Conservation (phyloP, 1,140 invertebrate species). For the Trichonephila inaurata region DNA sequence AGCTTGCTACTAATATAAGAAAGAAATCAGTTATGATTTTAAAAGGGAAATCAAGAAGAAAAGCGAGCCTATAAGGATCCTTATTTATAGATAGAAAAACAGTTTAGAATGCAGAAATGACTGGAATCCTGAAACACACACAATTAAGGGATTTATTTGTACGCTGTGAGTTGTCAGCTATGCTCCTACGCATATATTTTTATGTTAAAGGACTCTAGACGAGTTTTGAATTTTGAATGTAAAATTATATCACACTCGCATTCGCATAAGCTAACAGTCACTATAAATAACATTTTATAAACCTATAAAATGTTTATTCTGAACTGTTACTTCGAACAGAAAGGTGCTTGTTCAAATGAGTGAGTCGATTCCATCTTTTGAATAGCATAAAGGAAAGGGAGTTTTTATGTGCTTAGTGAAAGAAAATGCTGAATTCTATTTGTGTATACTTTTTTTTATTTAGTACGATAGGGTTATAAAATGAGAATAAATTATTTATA, state of each 20-base stretch:
- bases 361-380: conserved; percentile 1
- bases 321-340: conserved; percentile 1
- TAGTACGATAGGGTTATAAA: conserved; percentile 50
- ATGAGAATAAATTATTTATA: conserved; percentile 54
- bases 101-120: not conserved
- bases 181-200: not conserved
- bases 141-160: not conserved
- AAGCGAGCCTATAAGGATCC: not conserved
- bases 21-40: no score
- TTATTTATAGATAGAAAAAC: not conserved
- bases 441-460: conserved; percentile 24
- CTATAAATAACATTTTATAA: conserved; percentile 54
- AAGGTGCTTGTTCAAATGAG: not conserved
- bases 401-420: conserved; percentile 29
- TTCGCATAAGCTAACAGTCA: not conserved
- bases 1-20: no score
- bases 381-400: conserved; percentile 26
- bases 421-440: conserved; percentile 39
- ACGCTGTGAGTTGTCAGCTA: not conserved
- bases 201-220: not conserved
- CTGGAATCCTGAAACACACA: not conserved
- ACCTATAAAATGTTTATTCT: conserved; percentile 46
- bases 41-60: not conserved
- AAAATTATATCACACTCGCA: conserved; percentile 13
- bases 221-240: conserved; percentile 33